Evolutionary conservation across 2,113 vertebrate genomes (phyloP).

Genomic region (Clupea harengus): DNA sequence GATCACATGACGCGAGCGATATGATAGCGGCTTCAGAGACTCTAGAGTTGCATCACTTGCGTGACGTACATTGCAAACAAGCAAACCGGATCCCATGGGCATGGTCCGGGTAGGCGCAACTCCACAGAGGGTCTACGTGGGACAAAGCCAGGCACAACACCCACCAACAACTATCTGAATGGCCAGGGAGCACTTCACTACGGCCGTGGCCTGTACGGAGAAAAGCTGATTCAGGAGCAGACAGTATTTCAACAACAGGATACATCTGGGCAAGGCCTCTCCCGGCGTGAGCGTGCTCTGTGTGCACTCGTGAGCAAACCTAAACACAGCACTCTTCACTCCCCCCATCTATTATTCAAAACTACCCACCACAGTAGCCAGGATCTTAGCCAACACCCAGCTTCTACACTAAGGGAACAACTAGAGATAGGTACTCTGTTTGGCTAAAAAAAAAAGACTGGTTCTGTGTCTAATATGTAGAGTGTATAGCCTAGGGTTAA

Average conservation of each 20-base stretch:
- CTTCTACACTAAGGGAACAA: not conserved
- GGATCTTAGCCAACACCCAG: not conserved
- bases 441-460: no score
- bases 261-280: constrained; percentile 37
- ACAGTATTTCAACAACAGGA: constrained; percentile 43
- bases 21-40: not conserved
- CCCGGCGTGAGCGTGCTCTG: constrained; percentile 21
- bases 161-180: not conserved
- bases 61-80: not conserved
- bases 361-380: not conserved
- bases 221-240: constrained; percentile 21
- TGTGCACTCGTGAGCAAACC: not conserved
- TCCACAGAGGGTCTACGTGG: not conserved
- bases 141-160: not conserved
- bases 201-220: not conserved
- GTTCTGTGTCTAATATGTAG: no score
- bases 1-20: not conserved
- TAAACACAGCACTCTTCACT: not conserved
- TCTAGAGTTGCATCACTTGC: not conserved
- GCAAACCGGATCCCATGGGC: not conserved
- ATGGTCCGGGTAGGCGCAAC: not conserved
- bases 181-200: not conserved
- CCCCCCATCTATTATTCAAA: not conserved
- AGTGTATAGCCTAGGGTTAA: no score
- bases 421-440: not conserved